Evolutionary conservation across 2,113 vertebrate species (phyloP).

Genomic region (Serinus canaria): DNA sequence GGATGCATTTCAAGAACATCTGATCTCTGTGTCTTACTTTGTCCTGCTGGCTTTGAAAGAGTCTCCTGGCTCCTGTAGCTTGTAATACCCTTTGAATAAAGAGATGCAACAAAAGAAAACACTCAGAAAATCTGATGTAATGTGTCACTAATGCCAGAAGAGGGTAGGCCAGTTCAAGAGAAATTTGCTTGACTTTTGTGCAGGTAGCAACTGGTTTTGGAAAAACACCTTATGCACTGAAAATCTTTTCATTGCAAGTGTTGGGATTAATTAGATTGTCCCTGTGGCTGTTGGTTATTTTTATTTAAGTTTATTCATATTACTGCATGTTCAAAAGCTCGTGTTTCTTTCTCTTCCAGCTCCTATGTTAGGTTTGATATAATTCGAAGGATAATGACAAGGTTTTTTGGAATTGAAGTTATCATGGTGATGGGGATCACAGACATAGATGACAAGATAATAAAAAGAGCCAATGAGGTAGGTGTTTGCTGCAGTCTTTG

Average conservation of each 20-base stretch:
- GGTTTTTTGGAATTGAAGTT: constrained; percentile 84
- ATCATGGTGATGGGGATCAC: constrained; percentile 95
- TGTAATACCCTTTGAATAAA: neutral
- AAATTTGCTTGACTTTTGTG: constrained; percentile 33
- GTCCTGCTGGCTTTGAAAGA: neutral
- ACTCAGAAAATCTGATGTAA: constrained; percentile 41
- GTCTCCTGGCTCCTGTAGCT: neutral
- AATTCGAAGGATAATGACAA: constrained; percentile 86
- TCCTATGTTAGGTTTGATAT: constrained; percentile 96
- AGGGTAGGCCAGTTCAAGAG: constrained; percentile 65
- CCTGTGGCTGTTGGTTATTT: neutral
- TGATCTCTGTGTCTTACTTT: neutral
- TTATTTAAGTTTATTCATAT: neutral
- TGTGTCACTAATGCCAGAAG: constrained; percentile 68
- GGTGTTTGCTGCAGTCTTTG: neutral
- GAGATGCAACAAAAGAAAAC: neutral
- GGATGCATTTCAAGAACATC: neutral
- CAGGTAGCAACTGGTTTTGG: neutral
- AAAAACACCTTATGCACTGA: neutral
- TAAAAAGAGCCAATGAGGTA: constrained; percentile 86
- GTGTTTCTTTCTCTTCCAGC: constrained; percentile 61
- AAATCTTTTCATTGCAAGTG: neutral
- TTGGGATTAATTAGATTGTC: neutral
- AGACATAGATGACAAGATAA: constrained; percentile 95
- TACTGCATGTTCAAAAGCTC: neutral